Evolutionary conservation across 2,113 vertebrate species (phyloP), one percentile per base, ranked within the genome.

Genomic region (Pollachius pollachius): DNA sequence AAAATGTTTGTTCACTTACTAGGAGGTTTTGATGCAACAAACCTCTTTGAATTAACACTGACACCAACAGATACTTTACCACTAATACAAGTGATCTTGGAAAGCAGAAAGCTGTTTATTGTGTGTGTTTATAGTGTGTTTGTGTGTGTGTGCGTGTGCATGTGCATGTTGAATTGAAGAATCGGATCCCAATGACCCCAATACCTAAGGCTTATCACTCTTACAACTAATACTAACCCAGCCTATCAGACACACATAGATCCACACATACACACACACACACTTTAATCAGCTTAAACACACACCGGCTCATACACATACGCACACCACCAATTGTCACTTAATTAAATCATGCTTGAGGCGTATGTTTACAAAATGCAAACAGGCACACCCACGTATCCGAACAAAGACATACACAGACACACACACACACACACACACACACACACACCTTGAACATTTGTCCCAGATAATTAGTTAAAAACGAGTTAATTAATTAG

Each of bases 221-320:
- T 48, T 48, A 48, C 41, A 48, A 48, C 41, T 48, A 48, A 48
- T 48, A 48, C 41, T 48, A 48, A 48, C 41, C 41, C 41, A 48
- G 41, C 41, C 9, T 48, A 9, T 48, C 75, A 25, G 63, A 72
- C 23, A 57, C 21, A 66, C 71, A 41, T 58, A 79, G 59, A 76
- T 69, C 72, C 71, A 75, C 74, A 72, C 72, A 77, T 16, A 70
- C 66, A 73, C 69, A 72, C 18, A 59, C 21, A 23, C 59, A 65
- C n/a, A 25, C 19, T 48, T 15, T 52, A 70, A 74, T 66, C 65
- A 69, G 18, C 48, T 56, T 67, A 52, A 56, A 62, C 41, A 72
- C 56, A 69, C 41, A 75, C 56, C 54, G n/a, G 62, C 19, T 52
- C 75, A 34, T n/a, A 59, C 70, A 66, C 71, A 62, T 41, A 64